These are phyloP conservation scores for Acheta domesticus DNA, from an alignment of 2,888 invertebrate genomes.

Conservation along the genomic window DNA sequence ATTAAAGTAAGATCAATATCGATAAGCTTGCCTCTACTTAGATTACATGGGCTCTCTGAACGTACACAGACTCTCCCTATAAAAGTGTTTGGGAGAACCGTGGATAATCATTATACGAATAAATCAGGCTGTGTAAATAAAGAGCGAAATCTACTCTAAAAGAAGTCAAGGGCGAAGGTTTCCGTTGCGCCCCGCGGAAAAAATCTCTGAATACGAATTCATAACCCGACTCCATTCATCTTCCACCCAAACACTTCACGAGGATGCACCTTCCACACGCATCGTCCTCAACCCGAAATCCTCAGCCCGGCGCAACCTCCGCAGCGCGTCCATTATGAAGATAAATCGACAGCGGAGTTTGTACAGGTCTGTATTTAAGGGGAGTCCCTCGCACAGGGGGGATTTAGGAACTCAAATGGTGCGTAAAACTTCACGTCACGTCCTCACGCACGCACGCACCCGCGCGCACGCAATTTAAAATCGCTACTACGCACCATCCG, in stretches of 20 bases:
- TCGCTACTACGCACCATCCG: conserved; percentile 27
- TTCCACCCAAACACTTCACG: not conserved
- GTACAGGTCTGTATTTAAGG: conserved; percentile 20
- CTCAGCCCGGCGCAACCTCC: not conserved
- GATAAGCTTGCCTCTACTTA: no score
- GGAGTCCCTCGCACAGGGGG: not conserved
- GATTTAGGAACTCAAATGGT: conserved; percentile 32
- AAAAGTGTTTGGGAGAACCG: no score
- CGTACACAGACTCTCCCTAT: no score
- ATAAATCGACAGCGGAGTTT: conserved; percentile 18
- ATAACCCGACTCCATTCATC: no score
- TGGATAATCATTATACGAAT: no score
- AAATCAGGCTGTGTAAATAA: no score
- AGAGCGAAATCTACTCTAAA: no score
- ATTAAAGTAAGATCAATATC: no score
- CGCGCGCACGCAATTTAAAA: conserved; percentile 33
- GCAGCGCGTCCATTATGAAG: not conserved
- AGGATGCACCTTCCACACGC: not conserved
- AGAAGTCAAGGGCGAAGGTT: no score
- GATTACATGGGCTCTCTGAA: no score
- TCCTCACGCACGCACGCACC: conserved; percentile 28
- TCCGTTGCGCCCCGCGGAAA: no score
- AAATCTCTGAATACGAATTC: no score
- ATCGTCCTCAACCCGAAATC: not conserved
- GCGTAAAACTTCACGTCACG: conserved; percentile 31